Conservation (phyloP, 2,113 vertebrate species). For the human (Homo sapiens) region DNA sequence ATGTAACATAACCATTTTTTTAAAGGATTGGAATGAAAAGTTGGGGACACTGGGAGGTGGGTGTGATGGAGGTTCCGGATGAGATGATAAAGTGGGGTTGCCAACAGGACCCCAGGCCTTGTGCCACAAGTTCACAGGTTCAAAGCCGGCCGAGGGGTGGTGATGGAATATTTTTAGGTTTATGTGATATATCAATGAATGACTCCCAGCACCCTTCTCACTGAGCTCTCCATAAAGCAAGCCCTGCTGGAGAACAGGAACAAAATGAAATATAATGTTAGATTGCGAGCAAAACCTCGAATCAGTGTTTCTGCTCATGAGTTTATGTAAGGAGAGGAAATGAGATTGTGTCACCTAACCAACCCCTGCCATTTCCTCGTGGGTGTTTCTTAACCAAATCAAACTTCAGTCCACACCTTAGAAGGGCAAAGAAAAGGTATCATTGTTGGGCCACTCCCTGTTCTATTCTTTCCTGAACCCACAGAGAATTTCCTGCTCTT, state of each 20-base stretch:
- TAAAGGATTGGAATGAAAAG: not conserved
- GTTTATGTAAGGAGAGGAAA: slow-evolving; percentile 67
- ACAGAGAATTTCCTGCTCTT: slow-evolving; percentile 51
- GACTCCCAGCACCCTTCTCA: not conserved
- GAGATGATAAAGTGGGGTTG: not conserved
- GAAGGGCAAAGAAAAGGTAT: slow-evolving; percentile 34
- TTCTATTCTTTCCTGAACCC: not conserved
- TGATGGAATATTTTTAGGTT: slow-evolving; percentile 19
- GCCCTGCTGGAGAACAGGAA: not conserved
- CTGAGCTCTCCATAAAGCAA: not conserved
- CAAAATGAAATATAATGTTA: not conserved
- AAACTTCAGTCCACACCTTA: slow-evolving; percentile 38
- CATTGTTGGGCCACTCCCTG: not conserved
- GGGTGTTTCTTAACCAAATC: slow-evolving; percentile 51
- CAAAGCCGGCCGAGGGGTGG: not conserved
- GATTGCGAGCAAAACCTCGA: not conserved
- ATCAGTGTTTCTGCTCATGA: slow-evolving; percentile 28
- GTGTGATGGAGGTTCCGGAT: not conserved
- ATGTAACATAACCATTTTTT: not conserved
- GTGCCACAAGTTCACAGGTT: not conserved
- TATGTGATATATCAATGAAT: not conserved
- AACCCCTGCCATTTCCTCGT: slow-evolving; percentile 27
- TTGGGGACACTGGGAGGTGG: not conserved
- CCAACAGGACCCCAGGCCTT: not conserved
- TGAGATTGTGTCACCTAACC: not conserved